These are phyloP conservation scores for Oscheius onirici DNA, from an alignment of 2,888 invertebrate genomes.

Conservation along the genomic window DNA sequence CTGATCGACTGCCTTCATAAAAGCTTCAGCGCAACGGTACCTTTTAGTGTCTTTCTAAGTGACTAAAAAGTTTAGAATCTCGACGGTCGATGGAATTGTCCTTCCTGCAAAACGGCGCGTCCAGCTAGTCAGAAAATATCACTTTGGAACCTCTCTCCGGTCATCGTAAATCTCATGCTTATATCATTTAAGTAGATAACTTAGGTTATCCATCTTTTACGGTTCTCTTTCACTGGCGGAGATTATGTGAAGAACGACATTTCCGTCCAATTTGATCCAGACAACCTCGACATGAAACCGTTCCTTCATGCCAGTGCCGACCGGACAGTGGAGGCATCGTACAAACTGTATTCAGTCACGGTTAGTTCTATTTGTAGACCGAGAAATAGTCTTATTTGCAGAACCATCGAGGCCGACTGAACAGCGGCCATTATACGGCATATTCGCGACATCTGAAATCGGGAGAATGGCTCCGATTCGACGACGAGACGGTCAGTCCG, in stretches of 20 bases:
- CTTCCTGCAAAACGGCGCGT: slow-evolving; percentile 54
- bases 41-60: background rate
- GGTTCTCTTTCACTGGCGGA: slow-evolving; percentile 57
- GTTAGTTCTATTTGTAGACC: slow-evolving; percentile 37
- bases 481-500: slow-evolving; percentile 55
- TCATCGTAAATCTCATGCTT: slow-evolving; percentile 32
- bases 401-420: slow-evolving; percentile 66
- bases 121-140: slow-evolving; percentile 47
- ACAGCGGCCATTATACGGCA: slow-evolving; percentile 67
- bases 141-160: slow-evolving; percentile 62
- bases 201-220: slow-evolving; percentile 64
- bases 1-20: slow-evolving; percentile 47
- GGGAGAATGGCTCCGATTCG: slow-evolving; percentile 59
- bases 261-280: slow-evolving; percentile 57
- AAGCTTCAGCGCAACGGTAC: background rate
- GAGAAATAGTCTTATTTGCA: too few species aligned
- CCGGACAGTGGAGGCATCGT: slow-evolving; percentile 35
- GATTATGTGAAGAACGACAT: slow-evolving; percentile 64
- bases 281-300: slow-evolving; percentile 44
- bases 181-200: too few species aligned
- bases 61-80: slow-evolving; percentile 43
- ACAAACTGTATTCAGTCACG: slow-evolving; percentile 65
- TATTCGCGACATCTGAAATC: slow-evolving; percentile 44
- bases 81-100: slow-evolving; percentile 66
- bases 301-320: slow-evolving; percentile 53